Conservation (phyloP, 2,113 vertebrate genomes). For the Equus przewalskii region DNA sequence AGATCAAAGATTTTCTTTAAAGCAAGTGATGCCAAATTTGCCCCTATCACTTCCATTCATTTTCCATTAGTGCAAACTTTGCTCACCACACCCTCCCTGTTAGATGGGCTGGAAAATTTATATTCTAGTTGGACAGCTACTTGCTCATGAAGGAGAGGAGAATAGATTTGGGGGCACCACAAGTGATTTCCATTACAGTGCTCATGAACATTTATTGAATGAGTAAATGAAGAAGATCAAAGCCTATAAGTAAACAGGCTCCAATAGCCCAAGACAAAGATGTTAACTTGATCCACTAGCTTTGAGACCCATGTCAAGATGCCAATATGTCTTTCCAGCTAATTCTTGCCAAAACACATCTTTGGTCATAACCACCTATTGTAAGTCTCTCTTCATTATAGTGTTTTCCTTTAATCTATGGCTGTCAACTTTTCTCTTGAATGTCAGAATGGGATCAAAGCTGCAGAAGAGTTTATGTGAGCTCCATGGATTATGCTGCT, state of each 20-base stretch:
- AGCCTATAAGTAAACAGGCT: not conserved
- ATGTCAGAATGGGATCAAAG: conserved; percentile 71
- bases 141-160: not conserved
- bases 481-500: conserved; percentile 65
- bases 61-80: not conserved
- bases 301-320: conserved; percentile 44
- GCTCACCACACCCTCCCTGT: not conserved
- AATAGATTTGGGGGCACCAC: not conserved
- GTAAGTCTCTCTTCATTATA: conserved; percentile 45
- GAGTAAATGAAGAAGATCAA: conserved; percentile 57
- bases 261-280: conserved; percentile 18
- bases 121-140: not conserved
- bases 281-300: conserved; percentile 50
- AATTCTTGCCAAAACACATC: conserved; percentile 67
- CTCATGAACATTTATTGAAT: conserved; percentile 48
- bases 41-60: not conserved
- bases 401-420: conserved; percentile 66
- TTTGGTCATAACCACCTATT: conserved; percentile 54
- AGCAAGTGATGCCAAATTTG: not conserved
- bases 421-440: conserved; percentile 64
- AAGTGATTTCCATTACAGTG: not conserved
- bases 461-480: conserved; percentile 57
- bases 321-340: conserved; percentile 45
- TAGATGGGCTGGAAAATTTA: not conserved
- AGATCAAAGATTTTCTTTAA: not conserved